phyloP scores from a whole-genome alignment of 1,140 invertebrate species.

The Campoletis sonorensis region DNA sequence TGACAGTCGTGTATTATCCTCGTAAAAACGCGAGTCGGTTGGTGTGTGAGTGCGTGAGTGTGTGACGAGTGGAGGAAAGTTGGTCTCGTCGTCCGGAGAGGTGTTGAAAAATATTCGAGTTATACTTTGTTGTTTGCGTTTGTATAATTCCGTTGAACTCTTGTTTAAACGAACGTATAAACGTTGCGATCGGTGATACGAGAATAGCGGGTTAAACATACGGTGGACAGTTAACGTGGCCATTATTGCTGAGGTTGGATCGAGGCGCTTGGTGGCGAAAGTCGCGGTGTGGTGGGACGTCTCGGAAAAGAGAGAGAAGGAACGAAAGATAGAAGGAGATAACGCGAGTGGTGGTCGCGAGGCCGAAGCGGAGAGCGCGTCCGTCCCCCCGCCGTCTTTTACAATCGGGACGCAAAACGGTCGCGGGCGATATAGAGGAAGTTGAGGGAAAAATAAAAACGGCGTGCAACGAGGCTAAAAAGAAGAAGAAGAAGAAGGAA shows the following conservation, averaged over 20 bases:
- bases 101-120: not conserved
- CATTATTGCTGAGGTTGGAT: slow-evolving; percentile 43
- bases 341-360: no score
- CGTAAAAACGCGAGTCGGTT: slow-evolving; percentile 50
- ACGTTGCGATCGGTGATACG: slow-evolving; percentile 45
- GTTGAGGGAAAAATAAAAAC: no score
- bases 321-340: not conserved
- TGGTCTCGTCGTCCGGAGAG: not conserved
- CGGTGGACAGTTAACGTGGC: slow-evolving; percentile 53
- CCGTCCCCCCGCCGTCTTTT: not conserved
- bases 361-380: slow-evolving; percentile 9
- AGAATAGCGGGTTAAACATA: slow-evolving; percentile 35
- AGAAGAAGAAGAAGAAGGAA: slow-evolving; percentile 44
- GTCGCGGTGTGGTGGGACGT: not conserved
- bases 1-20: slow-evolving; percentile 68
- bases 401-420: not conserved
- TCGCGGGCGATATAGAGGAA: not conserved
- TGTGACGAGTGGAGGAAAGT: not conserved
- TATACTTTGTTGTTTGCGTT: not conserved
- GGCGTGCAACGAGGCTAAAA: slow-evolving; percentile 48
- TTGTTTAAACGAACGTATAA: not conserved
- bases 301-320: not conserved
- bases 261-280: not conserved
- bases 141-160: not conserved
- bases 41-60: slow-evolving; percentile 42